phyloP scores from a whole-genome alignment of 2,113 vertebrate genomes.

The Trochalopteron elliotii region DNA sequence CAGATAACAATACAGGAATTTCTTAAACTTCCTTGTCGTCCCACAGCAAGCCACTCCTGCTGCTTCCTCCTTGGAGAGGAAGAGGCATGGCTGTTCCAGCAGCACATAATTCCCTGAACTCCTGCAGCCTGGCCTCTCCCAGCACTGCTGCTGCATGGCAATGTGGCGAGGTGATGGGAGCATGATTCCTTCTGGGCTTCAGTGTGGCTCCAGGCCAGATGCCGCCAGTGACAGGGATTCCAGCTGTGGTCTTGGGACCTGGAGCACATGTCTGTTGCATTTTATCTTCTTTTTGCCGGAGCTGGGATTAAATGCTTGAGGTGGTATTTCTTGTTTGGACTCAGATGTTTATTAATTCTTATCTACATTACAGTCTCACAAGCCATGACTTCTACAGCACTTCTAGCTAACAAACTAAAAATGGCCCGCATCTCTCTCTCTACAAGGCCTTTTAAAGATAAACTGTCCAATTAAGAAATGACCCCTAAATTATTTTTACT shows the following conservation, averaged over 20 bases:
- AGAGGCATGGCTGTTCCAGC: neutral
- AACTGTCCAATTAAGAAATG: neutral
- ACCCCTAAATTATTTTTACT: neutral
- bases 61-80: neutral
- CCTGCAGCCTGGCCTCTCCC: neutral
- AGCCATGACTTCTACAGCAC: neutral
- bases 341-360: neutral
- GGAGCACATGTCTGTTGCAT: neutral
- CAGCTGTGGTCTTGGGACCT: neutral
- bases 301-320: neutral
- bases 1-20: neutral
- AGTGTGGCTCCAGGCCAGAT: neutral
- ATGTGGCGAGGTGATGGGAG: rapidly evolving
- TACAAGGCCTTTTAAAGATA: neutral
- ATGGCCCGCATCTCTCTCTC: neutral
- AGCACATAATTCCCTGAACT: neutral
- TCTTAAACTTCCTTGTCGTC: neutral
- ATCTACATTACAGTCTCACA: neutral
- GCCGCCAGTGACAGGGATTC: neutral
- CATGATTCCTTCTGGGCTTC: neutral
- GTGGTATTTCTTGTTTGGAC: neutral
- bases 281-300: neutral
- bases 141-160: neutral
- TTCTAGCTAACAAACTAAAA: neutral
- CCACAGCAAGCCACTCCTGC: neutral